Evolutionary conservation across 2,113 vertebrate genomes (phyloP).

Genomic region (Notechis scutatus): DNA sequence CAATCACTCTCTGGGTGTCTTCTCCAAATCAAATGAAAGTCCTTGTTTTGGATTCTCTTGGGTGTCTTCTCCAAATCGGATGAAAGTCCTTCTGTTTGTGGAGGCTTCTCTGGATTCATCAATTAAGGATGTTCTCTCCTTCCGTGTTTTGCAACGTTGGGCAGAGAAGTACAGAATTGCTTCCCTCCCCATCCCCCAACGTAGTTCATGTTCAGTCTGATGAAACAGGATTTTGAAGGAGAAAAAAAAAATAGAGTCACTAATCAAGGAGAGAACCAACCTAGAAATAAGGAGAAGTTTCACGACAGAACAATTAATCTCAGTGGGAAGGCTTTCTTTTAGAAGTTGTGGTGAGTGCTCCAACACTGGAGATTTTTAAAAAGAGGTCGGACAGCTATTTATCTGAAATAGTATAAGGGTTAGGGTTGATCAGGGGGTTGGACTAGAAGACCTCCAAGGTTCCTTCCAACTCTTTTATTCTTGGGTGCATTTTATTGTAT

Average conservation of each 20-base stretch:
- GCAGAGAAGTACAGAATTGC: neutral
- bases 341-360: neutral
- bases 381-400: neutral
- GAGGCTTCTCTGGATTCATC: neutral
- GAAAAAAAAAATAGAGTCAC: neutral
- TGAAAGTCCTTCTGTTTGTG: neutral
- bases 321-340: neutral
- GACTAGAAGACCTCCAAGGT: neutral
- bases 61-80: too few species aligned
- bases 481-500: neutral
- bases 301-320: too few species aligned
- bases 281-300: neutral
- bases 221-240: neutral
- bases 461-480: neutral
- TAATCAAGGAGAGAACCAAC: neutral
- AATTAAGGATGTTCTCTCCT: neutral
- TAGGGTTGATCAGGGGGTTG: neutral
- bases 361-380: neutral
- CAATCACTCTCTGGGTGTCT: neutral
- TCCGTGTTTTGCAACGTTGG: neutral
- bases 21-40: neutral
- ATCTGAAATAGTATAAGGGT: neutral
- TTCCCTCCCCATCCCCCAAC: rapidly evolving
- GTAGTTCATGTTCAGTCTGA: neutral
- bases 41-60: neutral